Conservation (phyloP, 2,797 vertebrate genomes). For the Urosaurus nigricauda region DNA sequence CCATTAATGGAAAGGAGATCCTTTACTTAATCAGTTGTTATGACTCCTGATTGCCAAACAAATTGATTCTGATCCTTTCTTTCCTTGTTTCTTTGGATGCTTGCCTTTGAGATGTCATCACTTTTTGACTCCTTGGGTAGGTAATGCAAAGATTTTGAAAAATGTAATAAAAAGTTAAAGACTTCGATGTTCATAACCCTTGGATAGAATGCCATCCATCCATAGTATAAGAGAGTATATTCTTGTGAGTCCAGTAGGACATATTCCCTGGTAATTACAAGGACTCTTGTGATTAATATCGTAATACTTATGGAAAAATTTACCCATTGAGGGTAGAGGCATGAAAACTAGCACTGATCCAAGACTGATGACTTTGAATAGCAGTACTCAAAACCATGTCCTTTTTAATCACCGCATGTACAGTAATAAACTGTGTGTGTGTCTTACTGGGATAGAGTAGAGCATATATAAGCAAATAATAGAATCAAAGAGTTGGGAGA, state of each 20-base stretch:
- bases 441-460: too few relatives aligned
- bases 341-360: too few relatives aligned
- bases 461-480: too few relatives aligned
- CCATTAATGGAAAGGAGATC: constrained; percentile 21
- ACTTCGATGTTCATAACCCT: not conserved
- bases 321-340: too few relatives aligned
- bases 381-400: too few relatives aligned
- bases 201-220: not conserved
- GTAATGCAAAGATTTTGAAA: not conserved
- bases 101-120: constrained; percentile 25
- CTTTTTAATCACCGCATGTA: too few relatives aligned
- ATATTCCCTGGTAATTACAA: not conserved
- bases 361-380: too few relatives aligned
- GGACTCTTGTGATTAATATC: too few relatives aligned
- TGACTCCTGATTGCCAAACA: constrained; percentile 29
- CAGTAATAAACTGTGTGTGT: too few relatives aligned
- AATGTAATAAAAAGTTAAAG: not conserved
- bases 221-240: not conserved
- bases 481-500: too few relatives aligned
- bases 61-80: constrained; percentile 30
- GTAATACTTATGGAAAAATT: not conserved
- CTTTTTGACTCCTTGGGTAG: constrained; percentile 28
- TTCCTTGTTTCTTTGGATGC: constrained; percentile 9
- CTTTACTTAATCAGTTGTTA: constrained; percentile 46
- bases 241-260: not conserved